Evolutionary conservation across 2,888 invertebrate genomes (phyloP), one percentile per base, ranked within the genome.

Genomic region (Tricholauxania praeusta): DNA sequence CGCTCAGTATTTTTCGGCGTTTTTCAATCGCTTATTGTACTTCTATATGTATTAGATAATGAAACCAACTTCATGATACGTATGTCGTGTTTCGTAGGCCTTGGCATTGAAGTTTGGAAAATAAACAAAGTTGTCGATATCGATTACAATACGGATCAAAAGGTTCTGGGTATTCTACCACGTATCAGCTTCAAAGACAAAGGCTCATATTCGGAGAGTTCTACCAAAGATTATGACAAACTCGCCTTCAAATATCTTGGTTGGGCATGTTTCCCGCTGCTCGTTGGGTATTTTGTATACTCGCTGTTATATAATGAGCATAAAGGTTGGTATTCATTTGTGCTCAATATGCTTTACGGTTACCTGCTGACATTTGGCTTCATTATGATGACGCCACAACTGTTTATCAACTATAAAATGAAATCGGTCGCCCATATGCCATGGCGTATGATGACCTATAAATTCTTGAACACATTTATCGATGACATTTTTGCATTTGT

Each of bases 401-500:
- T 99, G 76, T 99, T 99, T 86, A 99, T 99, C 81, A 99, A 99
- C 89, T 99, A 99, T 89, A 99, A 99, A 88, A 88, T 99, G 80
- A 98, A 99, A 86, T 99, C 98, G 19, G 99, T 99, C 2, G 99
- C 99, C 12, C 99, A 99, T 89, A 90, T 99, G 80, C 99, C 99
- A 6, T 99, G 99, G 99, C 91, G 99, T 75, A 99, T 99, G 99
- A 93, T 99, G 92, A 98, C 98, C 12, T 99, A 99, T 88, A 99
- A 99, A 90, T 98, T 98, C 87, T 91, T 99, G 73, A 99, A 99
- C 87, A 99, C 99, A 28, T 99, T 99, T 88, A 99, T 99, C 82
- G 99, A 99, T 89, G 99, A 99, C 87, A 97, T 99, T 82, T 99
- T 99, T 89, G 99, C 99, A 74, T 99, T 99, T 90, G 98, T 99